These are phyloP conservation scores for Platichthys stellatus DNA, from an alignment of 2,113 vertebrate genomes.

Conservation along the genomic window DNA sequence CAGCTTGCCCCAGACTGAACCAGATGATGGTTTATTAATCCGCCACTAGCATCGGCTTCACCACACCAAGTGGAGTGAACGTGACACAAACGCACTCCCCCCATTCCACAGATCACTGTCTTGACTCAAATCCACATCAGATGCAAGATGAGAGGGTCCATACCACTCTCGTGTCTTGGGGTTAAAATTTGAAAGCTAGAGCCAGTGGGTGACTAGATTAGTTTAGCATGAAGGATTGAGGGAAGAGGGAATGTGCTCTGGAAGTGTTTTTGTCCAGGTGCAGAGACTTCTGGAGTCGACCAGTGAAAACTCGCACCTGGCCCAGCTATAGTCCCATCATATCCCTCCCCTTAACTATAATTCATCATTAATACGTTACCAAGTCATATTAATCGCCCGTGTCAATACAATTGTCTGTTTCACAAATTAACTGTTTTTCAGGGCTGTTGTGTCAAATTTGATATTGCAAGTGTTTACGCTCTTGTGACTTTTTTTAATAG, in stretches of 20 bases:
- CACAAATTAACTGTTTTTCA: not conserved
- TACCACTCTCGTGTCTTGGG: not conserved
- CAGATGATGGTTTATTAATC: slow-evolving; percentile 5
- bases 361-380: not conserved
- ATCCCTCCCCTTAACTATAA: not conserved
- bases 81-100: not conserved
- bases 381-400: not conserved
- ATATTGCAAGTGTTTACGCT: slow-evolving; percentile 3
- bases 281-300: not conserved
- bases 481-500: not conserved
- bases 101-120: slow-evolving; percentile 22
- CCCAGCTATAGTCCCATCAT: not conserved
- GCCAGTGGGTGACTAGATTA: not conserved
- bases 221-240: not conserved
- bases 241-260: not conserved
- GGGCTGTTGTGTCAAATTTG: not conserved
- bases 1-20: slow-evolving; percentile 45
- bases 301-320: not conserved
- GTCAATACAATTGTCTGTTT: not conserved
- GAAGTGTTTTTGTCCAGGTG: not conserved
- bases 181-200: not conserved
- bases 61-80: not conserved
- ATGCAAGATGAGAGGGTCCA: not conserved
- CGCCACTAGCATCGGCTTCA: not conserved
- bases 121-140: not conserved